These are phyloP conservation scores for Antrozous pallidus DNA, from an alignment of 2,797 vertebrate species.

Conservation along the genomic window DNA sequence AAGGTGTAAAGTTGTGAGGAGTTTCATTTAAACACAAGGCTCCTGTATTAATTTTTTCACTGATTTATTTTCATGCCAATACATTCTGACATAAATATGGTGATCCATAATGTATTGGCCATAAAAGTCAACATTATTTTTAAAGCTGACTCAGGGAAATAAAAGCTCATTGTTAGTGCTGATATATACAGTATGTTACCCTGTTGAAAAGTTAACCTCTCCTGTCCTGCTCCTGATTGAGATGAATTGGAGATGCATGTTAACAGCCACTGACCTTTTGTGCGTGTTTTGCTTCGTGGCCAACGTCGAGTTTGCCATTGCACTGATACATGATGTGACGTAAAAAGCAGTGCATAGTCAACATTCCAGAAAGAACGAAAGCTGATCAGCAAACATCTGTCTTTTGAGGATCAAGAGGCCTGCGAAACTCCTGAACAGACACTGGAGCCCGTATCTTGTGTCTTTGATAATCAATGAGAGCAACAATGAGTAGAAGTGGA, in stretches of 20 bases:
- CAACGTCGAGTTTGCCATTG: not conserved
- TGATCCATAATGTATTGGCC: conserved; percentile 67
- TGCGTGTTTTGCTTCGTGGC: not conserved
- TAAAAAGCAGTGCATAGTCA: not conserved
- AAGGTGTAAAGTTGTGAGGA: conserved; percentile 26
- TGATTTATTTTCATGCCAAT: conserved; percentile 78
- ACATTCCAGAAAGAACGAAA: not conserved
- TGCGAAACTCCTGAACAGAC: not conserved
- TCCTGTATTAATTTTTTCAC: conserved; percentile 70
- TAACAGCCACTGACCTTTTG: not conserved
- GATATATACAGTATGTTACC: not conserved
- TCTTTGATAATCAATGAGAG: not conserved
- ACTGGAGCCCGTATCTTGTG: not conserved
- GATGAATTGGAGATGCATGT: not conserved
- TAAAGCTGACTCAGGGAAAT: conserved; percentile 80
- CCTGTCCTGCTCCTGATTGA: not conserved
- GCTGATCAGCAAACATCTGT: not conserved
- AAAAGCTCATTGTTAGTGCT: conserved; percentile 66
- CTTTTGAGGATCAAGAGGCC: not conserved
- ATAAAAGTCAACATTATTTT: conserved; percentile 75
- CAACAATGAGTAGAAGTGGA: fast-evolving
- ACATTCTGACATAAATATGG: conserved; percentile 73
- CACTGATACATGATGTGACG: not conserved
- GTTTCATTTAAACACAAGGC: conserved; percentile 64
- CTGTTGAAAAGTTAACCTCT: conserved; percentile 24